These are phyloP conservation scores for Tachyglossus aculeatus DNA, from an alignment of 2,797 vertebrate species.

Conservation along the genomic window DNA sequence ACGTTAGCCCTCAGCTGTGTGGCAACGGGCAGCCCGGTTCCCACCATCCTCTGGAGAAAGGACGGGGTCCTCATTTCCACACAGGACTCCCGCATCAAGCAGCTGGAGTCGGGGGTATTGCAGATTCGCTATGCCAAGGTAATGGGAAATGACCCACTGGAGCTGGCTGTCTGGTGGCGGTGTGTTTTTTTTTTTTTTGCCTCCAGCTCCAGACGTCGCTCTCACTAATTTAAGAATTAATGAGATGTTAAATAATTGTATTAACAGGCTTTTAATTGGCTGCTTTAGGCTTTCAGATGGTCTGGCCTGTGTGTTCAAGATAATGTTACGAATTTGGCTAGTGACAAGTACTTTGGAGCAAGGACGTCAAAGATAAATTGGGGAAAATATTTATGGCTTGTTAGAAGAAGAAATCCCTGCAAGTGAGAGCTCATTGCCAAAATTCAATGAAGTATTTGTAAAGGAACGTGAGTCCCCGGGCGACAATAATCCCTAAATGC, in stretches of 20 bases:
- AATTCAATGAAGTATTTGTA: slow-evolving; percentile 6
- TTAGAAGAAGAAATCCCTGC: neutral
- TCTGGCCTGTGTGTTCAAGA: slow-evolving; percentile 23
- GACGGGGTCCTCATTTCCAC: slow-evolving; percentile 89
- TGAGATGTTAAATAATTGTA: slow-evolving; percentile 38
- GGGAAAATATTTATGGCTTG: slow-evolving; percentile 27
- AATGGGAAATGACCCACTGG: slow-evolving; percentile 16
- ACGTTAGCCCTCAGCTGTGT: slow-evolving; percentile 88
- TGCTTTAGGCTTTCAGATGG: slow-evolving; percentile 24
- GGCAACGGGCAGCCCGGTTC: slow-evolving; percentile 85
- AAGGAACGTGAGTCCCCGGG: neutral
- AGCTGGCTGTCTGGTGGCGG: neutral
- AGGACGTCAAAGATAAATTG: slow-evolving; percentile 15
- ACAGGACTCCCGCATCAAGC: slow-evolving; percentile 94
- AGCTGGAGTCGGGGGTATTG: slow-evolving; percentile 86
- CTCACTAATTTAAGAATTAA: slow-evolving; percentile 23
- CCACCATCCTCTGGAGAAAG: slow-evolving; percentile 95
- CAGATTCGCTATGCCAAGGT: slow-evolving; percentile 98
- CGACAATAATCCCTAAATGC: neutral
- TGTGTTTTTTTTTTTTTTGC: slow-evolving; percentile 23
- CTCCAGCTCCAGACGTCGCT: neutral
- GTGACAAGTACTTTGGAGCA: slow-evolving; percentile 34
- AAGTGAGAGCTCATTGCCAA: neutral
- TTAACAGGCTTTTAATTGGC: slow-evolving; percentile 36
- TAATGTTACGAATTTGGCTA: slow-evolving; percentile 22